phyloP scores from a whole-genome alignment of 2,888 invertebrate genomes.

The Limnephilus lunatus region DNA sequence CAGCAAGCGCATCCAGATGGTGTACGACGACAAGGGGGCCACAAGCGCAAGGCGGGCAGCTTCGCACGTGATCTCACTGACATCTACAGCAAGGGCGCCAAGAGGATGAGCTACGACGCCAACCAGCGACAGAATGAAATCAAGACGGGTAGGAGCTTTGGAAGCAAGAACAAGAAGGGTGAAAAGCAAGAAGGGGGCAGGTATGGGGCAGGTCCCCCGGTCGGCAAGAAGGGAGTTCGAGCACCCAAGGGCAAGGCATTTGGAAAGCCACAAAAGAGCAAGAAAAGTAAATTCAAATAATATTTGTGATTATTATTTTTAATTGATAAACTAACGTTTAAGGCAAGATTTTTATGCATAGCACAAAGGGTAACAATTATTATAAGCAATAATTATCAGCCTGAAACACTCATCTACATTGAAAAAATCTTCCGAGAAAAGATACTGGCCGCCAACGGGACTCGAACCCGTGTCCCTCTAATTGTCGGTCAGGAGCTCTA shows the following conservation, averaged over 20 bases:
- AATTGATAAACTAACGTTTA: too few relatives aligned
- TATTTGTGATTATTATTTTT: slow-evolving; percentile 9
- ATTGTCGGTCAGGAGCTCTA: too few relatives aligned
- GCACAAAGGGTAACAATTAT: too few relatives aligned
- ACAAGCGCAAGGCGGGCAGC: too few relatives aligned
- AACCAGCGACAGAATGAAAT: slow-evolving; percentile 74
- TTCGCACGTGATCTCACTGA: slow-evolving; percentile 94
- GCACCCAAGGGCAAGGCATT: slow-evolving; percentile 71
- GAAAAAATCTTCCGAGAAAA: too few relatives aligned
- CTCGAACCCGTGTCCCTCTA: too few relatives aligned
- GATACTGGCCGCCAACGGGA: too few relatives aligned
- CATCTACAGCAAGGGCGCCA: slow-evolving; percentile 85
- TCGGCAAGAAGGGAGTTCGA: slow-evolving; percentile 65
- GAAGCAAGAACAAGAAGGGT: slow-evolving; percentile 48
- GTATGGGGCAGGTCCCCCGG: slow-evolving; percentile 61
- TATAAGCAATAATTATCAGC: too few relatives aligned
- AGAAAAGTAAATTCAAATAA: slow-evolving; percentile 55
- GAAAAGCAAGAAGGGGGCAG: neutral
- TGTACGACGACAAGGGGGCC: too few relatives aligned
- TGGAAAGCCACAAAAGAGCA: slow-evolving; percentile 71
- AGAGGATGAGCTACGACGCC: slow-evolving; percentile 84
- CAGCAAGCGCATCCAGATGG: too few relatives aligned
- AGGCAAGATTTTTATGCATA: too few relatives aligned
- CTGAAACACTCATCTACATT: too few relatives aligned
- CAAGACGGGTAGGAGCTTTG: slow-evolving; percentile 63